A percentile compares a stretch with the other conserved stretches of the same genome.
Evolutionary conservation across 1,140 invertebrate species (phyloP).

Genomic region (Microplitis mediator): DNA sequence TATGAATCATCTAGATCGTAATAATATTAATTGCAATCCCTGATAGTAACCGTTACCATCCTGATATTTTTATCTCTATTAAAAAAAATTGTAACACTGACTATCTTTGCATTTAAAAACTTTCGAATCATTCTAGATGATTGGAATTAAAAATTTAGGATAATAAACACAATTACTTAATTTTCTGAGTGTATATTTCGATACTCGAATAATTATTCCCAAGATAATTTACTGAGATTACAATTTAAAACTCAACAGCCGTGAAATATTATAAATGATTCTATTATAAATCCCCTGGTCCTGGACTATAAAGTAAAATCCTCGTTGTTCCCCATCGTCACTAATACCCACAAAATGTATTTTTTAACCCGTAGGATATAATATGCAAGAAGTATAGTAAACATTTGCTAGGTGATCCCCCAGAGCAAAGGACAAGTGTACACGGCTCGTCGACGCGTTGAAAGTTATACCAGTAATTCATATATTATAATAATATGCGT

Average conservation of each 20-base stretch:
- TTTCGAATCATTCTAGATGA: too few species aligned
- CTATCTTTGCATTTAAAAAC: too few species aligned
- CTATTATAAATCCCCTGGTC: constrained; percentile 8
- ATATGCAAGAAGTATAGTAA: not conserved
- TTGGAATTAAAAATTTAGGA: too few species aligned
- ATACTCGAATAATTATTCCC: constrained; percentile 18
- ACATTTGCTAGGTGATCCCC: constrained; percentile 27
- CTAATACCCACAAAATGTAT: too few species aligned
- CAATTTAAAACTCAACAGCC: constrained; percentile 25
- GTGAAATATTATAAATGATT: constrained; percentile 32
- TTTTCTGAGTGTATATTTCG: too few species aligned
- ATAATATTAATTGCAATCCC: too few species aligned
- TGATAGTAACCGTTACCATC: too few species aligned
- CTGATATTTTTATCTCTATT: too few species aligned
- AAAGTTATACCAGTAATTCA: constrained; percentile 30
- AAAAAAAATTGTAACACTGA: too few species aligned
- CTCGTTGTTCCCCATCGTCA: not conserved
- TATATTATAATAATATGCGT: not conserved
- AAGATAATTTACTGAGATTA: constrained; percentile 19
- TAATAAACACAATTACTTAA: too few species aligned
- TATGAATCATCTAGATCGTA: too few species aligned
- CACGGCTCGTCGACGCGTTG: constrained; percentile 27
- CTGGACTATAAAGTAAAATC: not conserved
- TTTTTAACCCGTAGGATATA: not conserved
- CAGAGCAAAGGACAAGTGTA: constrained; percentile 3